Evolutionary conservation across 2,113 vertebrate species (phyloP).

Genomic region (Macaca mulatta): DNA sequence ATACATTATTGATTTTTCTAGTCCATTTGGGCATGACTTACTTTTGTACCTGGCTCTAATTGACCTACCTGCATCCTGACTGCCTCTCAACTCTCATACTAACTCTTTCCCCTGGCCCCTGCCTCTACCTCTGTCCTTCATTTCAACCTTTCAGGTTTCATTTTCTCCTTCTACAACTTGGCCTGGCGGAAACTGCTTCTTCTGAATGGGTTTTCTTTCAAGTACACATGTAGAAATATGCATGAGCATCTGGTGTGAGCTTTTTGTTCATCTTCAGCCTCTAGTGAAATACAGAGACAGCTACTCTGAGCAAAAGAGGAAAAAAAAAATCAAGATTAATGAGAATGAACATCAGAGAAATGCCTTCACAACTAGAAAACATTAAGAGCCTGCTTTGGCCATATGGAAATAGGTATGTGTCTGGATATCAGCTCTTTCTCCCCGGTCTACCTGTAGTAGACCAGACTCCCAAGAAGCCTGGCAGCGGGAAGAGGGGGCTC

Average conservation of each 20-base stretch:
- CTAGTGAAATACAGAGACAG: conserved; percentile 43
- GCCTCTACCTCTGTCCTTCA: background rate
- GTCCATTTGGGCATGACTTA: background rate
- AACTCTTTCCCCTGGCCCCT: background rate
- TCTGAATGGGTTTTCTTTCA: conserved; percentile 31
- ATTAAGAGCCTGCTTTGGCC: background rate
- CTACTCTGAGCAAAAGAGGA: background rate
- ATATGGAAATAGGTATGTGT: background rate
- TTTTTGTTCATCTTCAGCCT: conserved; percentile 44
- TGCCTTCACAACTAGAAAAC: conserved; percentile 43
- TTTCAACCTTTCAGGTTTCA: background rate
- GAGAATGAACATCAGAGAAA: conserved; percentile 35
- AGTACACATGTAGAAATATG: conserved; percentile 21
- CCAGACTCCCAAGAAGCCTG: background rate
- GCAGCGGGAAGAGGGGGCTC: background rate
- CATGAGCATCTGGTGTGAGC: conserved; percentile 44
- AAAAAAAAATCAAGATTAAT: conserved; percentile 35
- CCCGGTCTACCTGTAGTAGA: background rate
- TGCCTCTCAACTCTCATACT: background rate
- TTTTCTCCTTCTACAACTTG: background rate
- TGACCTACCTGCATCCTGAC: background rate
- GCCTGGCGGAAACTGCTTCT: background rate
- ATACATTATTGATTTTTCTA: background rate
- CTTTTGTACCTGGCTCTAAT: background rate
- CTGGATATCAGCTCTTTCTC: background rate